Evolutionary conservation across 1,140 invertebrate species (phyloP).

Genomic region (Mactra quadrangularis): DNA sequence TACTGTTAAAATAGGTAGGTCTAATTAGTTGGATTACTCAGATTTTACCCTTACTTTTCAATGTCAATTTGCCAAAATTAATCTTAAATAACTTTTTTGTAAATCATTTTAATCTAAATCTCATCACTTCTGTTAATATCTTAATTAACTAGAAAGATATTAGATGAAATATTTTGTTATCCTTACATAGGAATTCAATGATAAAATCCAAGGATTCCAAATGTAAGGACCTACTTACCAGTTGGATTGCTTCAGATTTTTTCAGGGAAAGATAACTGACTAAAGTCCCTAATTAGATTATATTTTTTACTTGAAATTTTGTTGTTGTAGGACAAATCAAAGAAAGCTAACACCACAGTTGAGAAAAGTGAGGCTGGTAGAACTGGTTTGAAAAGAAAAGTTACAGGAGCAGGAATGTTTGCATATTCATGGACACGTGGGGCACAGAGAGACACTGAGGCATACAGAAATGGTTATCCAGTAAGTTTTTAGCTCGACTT

Average conservation of each 20-base stretch:
- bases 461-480: slow-evolving; percentile 70
- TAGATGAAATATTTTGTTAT: background rate
- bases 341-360: slow-evolving; percentile 6
- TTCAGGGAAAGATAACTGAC: background rate
- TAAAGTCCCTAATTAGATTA: background rate
- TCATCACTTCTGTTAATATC: too few relatives aligned
- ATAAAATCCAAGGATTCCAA: too few relatives aligned
- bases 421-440: slow-evolving; percentile 38
- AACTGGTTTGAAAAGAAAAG: slow-evolving; percentile 27
- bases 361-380: background rate
- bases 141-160: too few relatives aligned
- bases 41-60: too few relatives aligned
- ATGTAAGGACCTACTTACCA: background rate
- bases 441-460: slow-evolving; percentile 65
- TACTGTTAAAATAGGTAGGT: too few relatives aligned
- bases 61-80: too few relatives aligned
- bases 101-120: too few relatives aligned
- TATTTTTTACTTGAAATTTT: background rate
- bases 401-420: slow-evolving; percentile 45
- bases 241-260: background rate
- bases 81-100: too few relatives aligned
- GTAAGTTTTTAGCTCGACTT: too few relatives aligned
- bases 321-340: background rate
- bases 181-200: too few relatives aligned
- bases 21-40: too few relatives aligned